phyloP scores from a whole-genome alignment of 1,140 invertebrate genomes.

The Catajapyx aquilonaris region DNA sequence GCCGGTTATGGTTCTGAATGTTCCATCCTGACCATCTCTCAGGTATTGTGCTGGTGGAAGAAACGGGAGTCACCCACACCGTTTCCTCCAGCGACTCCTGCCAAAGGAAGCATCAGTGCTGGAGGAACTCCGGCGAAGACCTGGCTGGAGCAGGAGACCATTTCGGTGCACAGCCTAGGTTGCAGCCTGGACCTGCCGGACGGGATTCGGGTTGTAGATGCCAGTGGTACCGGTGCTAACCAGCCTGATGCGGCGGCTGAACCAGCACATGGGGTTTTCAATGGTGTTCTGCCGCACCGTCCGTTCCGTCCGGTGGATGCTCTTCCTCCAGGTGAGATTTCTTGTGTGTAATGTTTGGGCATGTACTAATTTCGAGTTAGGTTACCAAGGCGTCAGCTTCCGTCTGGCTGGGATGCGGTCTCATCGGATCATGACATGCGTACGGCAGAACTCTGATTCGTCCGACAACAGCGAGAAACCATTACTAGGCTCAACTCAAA shows the following conservation, averaged over 20 bases:
- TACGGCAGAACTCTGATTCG: slow-evolving; percentile 16
- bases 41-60: neutral
- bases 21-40: too few relatives aligned
- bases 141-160: neutral
- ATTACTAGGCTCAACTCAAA: slow-evolving; percentile 5
- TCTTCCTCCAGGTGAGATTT: too few relatives aligned
- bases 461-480: slow-evolving; percentile 15
- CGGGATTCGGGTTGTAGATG: too few relatives aligned
- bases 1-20: too few relatives aligned
- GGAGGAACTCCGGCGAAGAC: neutral
- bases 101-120: too few relatives aligned
- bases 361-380: too few relatives aligned
- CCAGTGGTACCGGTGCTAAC: neutral
- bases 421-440: slow-evolving; percentile 14
- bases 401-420: slow-evolving; percentile 11
- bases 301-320: too few relatives aligned
- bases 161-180: neutral
- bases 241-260: neutral
- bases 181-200: neutral
- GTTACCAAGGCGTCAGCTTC: slow-evolving; percentile 6
- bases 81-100: neutral
- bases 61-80: neutral
- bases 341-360: too few relatives aligned
- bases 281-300: too few relatives aligned
- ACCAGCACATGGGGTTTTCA: neutral